Percentiles rank a stretch among this genome's conserved stretches.
Conservation (phyloP, 2,888 invertebrate genomes). For the Zygogramma bicolorata region DNA sequence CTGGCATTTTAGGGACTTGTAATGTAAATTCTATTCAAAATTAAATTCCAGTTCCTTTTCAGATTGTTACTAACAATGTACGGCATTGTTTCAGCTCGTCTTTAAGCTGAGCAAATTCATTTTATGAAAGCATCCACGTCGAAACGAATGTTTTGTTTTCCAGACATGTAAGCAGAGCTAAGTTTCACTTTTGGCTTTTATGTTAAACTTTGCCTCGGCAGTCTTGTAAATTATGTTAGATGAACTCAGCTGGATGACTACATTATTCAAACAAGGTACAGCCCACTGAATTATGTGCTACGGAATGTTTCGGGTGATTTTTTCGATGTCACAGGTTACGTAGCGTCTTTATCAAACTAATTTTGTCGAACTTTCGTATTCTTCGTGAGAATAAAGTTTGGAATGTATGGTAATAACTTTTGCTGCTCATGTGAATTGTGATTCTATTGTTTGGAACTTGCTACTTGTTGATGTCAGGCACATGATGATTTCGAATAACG, state of each 20-base stretch:
- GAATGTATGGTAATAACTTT: background rate
- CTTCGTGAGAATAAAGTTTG: background rate
- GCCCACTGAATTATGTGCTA: background rate
- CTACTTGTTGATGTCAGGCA: too few relatives aligned
- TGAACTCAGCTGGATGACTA: slow-evolving; percentile 6
- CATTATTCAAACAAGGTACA: background rate
- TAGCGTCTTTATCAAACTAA: background rate
- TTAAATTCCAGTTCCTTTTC: slow-evolving; percentile 8
- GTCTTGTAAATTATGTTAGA: background rate
- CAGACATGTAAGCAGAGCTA: background rate
- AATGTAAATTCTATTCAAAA: background rate
- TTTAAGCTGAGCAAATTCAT: slow-evolving; percentile 1
- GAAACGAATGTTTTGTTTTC: background rate
- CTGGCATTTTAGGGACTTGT: background rate
- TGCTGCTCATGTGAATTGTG: too few relatives aligned
- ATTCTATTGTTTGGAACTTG: too few relatives aligned
- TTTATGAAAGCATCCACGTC: slow-evolving; percentile 2
- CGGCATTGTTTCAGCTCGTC: background rate
- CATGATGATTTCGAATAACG: too few relatives aligned
- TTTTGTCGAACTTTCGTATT: background rate
- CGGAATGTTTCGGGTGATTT: background rate
- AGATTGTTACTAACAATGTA: background rate
- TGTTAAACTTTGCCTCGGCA: background rate
- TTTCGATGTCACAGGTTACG: background rate
- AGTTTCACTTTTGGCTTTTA: background rate